Percentiles rank a stretch among this genome's conserved stretches.
These are phyloP conservation scores for Psettodes erumei DNA, from an alignment of 2,113 vertebrate species.

Conservation along the genomic window DNA sequence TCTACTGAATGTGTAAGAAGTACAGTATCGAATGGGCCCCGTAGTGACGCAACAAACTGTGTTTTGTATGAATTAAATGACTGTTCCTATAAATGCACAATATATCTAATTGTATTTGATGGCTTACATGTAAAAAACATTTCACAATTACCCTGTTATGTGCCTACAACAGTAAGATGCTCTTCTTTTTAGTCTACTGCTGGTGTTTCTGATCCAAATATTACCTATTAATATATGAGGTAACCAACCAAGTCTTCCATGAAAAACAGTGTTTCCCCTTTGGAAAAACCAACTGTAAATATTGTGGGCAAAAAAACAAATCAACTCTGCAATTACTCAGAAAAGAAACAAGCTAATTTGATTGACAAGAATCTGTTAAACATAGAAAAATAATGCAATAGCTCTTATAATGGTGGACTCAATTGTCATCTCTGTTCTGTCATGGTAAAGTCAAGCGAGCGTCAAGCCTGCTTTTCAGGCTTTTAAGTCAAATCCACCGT, in stretches of 20 bases:
- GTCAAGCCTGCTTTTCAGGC: conserved; percentile 21
- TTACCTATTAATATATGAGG: conserved; percentile 35
- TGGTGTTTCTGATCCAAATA: conserved; percentile 54
- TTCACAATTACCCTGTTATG: conserved; percentile 54
- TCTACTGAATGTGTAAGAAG: conserved; percentile 77
- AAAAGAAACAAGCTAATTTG: conserved; percentile 49
- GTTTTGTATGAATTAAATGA: conserved; percentile 36
- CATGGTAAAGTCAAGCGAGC: neutral
- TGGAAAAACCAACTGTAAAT: conserved; percentile 35
- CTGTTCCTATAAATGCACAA: conserved; percentile 60
- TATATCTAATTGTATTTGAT: too few species aligned
- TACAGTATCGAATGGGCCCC: conserved; percentile 69
- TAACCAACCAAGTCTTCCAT: conserved; percentile 44
- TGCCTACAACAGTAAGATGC: conserved; percentile 53
- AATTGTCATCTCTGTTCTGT: conserved; percentile 9
- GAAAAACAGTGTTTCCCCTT: conserved; percentile 21
- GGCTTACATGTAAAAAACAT: conserved; percentile 42
- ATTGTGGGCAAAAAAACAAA: conserved; percentile 12
- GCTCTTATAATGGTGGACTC: conserved; percentile 50
- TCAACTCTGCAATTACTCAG: conserved; percentile 49
- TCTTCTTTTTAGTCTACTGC: conserved; percentile 43
- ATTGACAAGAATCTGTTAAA: conserved; percentile 71
- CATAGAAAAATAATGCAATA: conserved; percentile 60
- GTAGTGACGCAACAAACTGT: conserved; percentile 55
- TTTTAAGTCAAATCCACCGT: conserved; percentile 35